These are phyloP conservation scores for Pseudorasbora parva DNA, from an alignment of 2,113 vertebrate species.

Conservation along the genomic window DNA sequence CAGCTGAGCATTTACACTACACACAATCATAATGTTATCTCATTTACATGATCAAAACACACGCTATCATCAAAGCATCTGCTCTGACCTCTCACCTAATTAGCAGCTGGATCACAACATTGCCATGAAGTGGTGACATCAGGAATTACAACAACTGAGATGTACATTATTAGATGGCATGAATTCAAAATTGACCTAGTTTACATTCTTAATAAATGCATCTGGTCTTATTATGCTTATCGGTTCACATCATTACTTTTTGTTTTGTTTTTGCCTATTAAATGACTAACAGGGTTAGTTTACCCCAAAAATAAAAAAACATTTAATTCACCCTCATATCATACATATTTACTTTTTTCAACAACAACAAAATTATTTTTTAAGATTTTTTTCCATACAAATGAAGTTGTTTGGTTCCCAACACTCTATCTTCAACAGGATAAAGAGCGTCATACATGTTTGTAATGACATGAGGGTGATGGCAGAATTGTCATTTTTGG, in stretches of 20 bases:
- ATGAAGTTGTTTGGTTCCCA: too few species aligned
- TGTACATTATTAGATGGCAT: too few species aligned
- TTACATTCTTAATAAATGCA: background rate
- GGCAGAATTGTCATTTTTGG: background rate
- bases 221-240: background rate
- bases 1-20: background rate
- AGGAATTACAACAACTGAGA: constrained; percentile 34
- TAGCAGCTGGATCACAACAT: constrained; percentile 9
- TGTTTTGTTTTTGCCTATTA: background rate
- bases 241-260: background rate
- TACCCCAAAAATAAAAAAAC: too few species aligned
- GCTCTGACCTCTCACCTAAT: constrained; percentile 47
- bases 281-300: background rate
- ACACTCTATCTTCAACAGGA: too few species aligned
- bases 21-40: constrained; percentile 22
- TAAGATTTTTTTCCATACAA: too few species aligned
- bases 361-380: too few species aligned
- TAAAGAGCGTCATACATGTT: background rate
- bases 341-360: too few species aligned
- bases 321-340: too few species aligned
- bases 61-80: constrained; percentile 30
- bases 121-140: constrained; percentile 43
- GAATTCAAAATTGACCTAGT: too few species aligned
- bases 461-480: background rate
- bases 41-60: constrained; percentile 27